Conservation (phyloP, 1,140 invertebrate species). For the Colletes gigas region DNA sequence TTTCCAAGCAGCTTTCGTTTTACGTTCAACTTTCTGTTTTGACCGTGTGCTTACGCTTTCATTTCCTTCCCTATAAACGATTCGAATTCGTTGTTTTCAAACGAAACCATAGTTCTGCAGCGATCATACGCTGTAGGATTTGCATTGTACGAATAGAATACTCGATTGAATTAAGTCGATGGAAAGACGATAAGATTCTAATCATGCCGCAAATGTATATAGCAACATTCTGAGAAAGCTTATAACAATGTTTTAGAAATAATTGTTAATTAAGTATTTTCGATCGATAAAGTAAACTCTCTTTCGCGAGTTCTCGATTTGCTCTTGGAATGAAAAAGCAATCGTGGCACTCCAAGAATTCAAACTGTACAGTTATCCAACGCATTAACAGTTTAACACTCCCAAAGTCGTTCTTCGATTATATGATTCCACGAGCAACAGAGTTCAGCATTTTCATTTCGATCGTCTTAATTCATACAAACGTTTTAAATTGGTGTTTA, state of each 20-base stretch:
- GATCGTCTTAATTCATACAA: background rate
- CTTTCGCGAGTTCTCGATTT: no score
- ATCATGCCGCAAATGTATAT: background rate
- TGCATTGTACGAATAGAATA: no score
- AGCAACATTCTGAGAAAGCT: background rate
- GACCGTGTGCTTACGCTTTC: background rate
- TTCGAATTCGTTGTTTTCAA: no score
- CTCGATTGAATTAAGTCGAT: background rate
- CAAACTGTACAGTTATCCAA: background rate
- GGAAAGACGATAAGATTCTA: background rate
- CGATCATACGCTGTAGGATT: no score
- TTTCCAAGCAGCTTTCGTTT: background rate
- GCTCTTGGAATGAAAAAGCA: no score
- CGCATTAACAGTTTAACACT: no score
- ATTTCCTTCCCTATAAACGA: no score
- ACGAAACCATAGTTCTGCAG: no score
- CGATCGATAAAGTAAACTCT: no score
- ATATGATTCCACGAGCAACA: background rate
- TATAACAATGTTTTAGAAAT: background rate
- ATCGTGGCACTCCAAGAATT: no score
- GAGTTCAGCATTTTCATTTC: background rate
- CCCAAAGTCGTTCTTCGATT: background rate
- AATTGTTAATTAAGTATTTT: no score
- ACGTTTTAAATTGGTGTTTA: background rate
- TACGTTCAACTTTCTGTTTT: background rate